A percentile compares a stretch with the other conserved stretches of the same genome.
Conservation (phyloP, 2,888 invertebrate species). For the Nineta flava region DNA sequence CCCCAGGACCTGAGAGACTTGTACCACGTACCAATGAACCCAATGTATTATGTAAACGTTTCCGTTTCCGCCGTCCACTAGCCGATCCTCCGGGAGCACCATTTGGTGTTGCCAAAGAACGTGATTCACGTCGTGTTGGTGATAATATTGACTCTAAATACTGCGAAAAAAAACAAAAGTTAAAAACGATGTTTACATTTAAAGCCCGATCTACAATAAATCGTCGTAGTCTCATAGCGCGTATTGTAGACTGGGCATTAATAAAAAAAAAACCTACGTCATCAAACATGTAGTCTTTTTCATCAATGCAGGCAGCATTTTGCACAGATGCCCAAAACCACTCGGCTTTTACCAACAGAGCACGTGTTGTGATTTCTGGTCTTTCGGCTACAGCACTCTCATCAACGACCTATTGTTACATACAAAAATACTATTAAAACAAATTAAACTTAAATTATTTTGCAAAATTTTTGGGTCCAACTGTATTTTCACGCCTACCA, state of each 20-base stretch:
- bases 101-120: constrained; percentile 30
- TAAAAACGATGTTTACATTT: not conserved
- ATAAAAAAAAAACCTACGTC: too few relatives aligned
- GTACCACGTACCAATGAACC: constrained; percentile 33
- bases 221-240: not conserved
- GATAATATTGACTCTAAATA: constrained; percentile 33
- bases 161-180: constrained; percentile 17
- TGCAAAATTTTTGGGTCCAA: not conserved
- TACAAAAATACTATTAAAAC: constrained; percentile 9
- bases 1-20: constrained; percentile 15
- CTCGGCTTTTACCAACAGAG: constrained; percentile 74
- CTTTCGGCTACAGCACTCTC: constrained; percentile 56
- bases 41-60: constrained; percentile 49
- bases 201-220: not conserved
- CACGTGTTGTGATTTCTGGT: constrained; percentile 42
- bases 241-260: not conserved
- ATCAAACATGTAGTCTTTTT: constrained; percentile 75
- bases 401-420: constrained; percentile 56
- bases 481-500: not conserved
- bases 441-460: constrained; percentile 9
- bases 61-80: constrained; percentile 59
- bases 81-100: constrained; percentile 15
- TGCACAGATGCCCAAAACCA: constrained; percentile 99
- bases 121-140: constrained; percentile 38
- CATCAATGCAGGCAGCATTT: constrained; percentile 85